These are phyloP conservation scores for Amblyjoppa proteus DNA, from an alignment of 2,888 invertebrate species.

Conservation along the genomic window DNA sequence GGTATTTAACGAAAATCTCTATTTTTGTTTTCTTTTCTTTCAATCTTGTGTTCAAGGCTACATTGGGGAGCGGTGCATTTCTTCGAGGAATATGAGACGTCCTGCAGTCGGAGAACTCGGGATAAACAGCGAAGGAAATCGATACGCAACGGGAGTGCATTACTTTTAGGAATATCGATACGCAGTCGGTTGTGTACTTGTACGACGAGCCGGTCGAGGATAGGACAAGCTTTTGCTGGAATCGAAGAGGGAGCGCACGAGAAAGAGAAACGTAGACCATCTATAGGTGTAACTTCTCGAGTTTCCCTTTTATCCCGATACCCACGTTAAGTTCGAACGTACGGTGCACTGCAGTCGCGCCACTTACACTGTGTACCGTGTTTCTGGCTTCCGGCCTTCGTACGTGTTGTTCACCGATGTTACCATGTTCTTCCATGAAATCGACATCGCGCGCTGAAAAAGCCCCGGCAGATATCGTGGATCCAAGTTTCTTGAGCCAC, in stretches of 20 bases:
- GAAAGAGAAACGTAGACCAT: slow-evolving; percentile 8
- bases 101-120: slow-evolving; percentile 16
- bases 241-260: slow-evolving; percentile 14
- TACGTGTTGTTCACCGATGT: not conserved
- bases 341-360: not conserved
- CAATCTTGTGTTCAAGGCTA: not conserved
- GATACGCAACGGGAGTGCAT: slow-evolving; percentile 8
- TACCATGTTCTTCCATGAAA: slow-evolving; percentile 19
- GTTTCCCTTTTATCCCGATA: slow-evolving; percentile 53
- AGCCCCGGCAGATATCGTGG: slow-evolving; percentile 2
- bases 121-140: slow-evolving; percentile 12
- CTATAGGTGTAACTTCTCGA: slow-evolving; percentile 37
- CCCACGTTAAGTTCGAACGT: slow-evolving; percentile 18
- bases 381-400: not conserved
- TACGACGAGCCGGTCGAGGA: slow-evolving; percentile 6
- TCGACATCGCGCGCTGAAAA: slow-evolving; percentile 16
- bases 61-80: not conserved
- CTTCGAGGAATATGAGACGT: slow-evolving; percentile 40
- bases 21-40: not conserved
- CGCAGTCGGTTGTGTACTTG: slow-evolving; percentile 42
- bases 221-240: not conserved
- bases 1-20: too few relatives aligned
- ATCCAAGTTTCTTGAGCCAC: slow-evolving; percentile 10
- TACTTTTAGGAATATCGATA: slow-evolving; percentile 49
- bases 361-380: not conserved